Conservation (phyloP, 2,888 invertebrate species). For the Clusia tigrina region DNA sequence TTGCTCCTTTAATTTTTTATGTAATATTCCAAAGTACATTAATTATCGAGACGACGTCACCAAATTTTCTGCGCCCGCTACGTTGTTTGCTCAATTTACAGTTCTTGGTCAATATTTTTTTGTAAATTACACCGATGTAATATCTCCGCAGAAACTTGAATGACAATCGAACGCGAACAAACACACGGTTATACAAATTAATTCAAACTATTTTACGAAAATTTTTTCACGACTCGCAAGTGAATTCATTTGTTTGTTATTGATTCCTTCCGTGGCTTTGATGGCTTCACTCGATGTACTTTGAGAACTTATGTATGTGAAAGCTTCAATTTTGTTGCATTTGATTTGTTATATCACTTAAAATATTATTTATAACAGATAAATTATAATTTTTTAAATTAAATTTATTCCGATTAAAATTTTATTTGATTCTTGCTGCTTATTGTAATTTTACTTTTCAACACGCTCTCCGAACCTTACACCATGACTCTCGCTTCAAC, state of each 20-base stretch:
- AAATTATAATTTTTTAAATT: slow-evolving; percentile 30
- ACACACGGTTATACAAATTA: slow-evolving; percentile 14
- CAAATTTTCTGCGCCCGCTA: background rate
- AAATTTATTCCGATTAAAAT: slow-evolving; percentile 39
- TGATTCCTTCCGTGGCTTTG: slow-evolving; percentile 11
- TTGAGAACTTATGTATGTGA: slow-evolving; percentile 39
- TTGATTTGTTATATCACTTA: slow-evolving; percentile 46
- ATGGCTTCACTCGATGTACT: slow-evolving; percentile 20
- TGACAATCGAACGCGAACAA: background rate
- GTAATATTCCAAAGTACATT: slow-evolving; percentile 18
- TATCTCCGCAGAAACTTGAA: slow-evolving; percentile 13
- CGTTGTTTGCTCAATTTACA: background rate
- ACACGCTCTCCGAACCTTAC: slow-evolving; percentile 57
- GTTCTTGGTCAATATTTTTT: background rate
- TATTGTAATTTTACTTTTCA: slow-evolving; percentile 49
- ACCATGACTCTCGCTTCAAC: slow-evolving; percentile 54
- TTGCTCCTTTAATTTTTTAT: slow-evolving; percentile 14
- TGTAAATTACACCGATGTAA: slow-evolving; percentile 25
- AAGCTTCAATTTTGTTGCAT: slow-evolving; percentile 50
- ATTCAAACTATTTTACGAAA: slow-evolving; percentile 35
- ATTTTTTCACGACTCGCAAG: slow-evolving; percentile 32
- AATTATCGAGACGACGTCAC: slow-evolving; percentile 22
- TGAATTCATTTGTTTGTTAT: slow-evolving; percentile 9
- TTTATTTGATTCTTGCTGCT: slow-evolving; percentile 43
- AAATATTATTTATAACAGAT: slow-evolving; percentile 41